Percentiles rank a stretch among this genome's conserved stretches.
Conservation (phyloP, 1,140 invertebrate species). For the Aphaenogaster ashmeadi region DNA sequence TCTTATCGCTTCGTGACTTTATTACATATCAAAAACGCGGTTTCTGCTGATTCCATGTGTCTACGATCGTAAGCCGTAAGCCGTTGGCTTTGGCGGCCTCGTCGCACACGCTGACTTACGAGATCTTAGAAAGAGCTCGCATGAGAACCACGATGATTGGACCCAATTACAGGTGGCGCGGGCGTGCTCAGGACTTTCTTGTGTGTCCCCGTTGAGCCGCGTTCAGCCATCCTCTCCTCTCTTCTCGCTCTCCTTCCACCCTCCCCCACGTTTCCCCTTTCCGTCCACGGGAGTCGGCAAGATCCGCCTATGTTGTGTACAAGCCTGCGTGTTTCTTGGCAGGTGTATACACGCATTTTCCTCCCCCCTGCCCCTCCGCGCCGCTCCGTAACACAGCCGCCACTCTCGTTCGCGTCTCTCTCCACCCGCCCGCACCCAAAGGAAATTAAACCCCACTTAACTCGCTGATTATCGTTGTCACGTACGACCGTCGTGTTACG, state of each 20-base stretch:
- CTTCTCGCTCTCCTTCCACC: slow-evolving; percentile 41
- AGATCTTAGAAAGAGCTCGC: slow-evolving; percentile 22
- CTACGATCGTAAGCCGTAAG: not conserved
- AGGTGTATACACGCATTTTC: slow-evolving; percentile 82
- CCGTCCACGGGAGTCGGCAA: slow-evolving; percentile 48
- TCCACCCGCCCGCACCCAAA: slow-evolving; percentile 79
- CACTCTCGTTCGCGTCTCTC: slow-evolving; percentile 70
- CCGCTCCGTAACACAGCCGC: slow-evolving; percentile 24
- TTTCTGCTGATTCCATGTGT: not conserved
- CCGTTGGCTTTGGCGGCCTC: not conserved
- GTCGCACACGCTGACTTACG: not conserved
- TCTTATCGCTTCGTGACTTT: not conserved
- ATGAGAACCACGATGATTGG: slow-evolving; percentile 84
- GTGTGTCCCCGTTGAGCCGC: slow-evolving; percentile 78
- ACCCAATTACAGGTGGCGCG: slow-evolving; percentile 85
- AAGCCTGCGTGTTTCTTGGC: slow-evolving; percentile 81
- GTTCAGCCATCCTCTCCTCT: slow-evolving; percentile 63
- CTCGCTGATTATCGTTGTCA: slow-evolving; percentile 85
- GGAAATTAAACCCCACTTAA: slow-evolving; percentile 85
- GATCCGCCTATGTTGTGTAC: slow-evolving; percentile 72
- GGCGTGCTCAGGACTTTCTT: slow-evolving; percentile 79
- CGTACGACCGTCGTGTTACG: slow-evolving; percentile 77
- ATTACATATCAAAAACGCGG: not conserved
- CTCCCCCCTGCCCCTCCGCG: slow-evolving; percentile 48
- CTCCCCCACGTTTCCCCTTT: slow-evolving; percentile 6